Evolutionary conservation across 2,888 invertebrate genomes (phyloP).

Genomic region (Osmoderma eremita): DNA sequence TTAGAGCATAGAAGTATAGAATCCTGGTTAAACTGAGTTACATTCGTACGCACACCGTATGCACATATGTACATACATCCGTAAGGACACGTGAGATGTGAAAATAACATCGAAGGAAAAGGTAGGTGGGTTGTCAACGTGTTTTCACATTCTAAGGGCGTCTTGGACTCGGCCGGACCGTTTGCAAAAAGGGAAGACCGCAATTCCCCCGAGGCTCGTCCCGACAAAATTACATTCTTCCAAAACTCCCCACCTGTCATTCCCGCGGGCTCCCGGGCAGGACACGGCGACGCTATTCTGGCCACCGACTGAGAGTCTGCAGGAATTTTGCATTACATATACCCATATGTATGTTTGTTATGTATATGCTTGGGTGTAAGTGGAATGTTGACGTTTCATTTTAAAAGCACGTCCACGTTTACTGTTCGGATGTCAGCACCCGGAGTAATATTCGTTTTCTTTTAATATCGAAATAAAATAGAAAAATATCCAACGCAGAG

Average conservation of each 20-base stretch:
- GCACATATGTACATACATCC: no score
- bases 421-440: slow-evolving; percentile 5
- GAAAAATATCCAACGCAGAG: neutral
- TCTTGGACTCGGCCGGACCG: slow-evolving; percentile 58
- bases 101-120: slow-evolving; percentile 23
- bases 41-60: no score
- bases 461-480: slow-evolving; percentile 18
- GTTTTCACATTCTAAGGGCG: slow-evolving; percentile 56
- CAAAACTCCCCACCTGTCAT: slow-evolving; percentile 57
- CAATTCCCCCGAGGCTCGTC: slow-evolving; percentile 61
- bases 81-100: slow-evolving; percentile 25
- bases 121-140: slow-evolving; percentile 36
- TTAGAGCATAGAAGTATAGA: no score
- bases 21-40: no score
- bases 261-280: slow-evolving; percentile 46
- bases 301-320: slow-evolving; percentile 37
- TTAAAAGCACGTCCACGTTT: slow-evolving; percentile 27
- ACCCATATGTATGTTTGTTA: slow-evolving; percentile 26
- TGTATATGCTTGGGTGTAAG: slow-evolving; percentile 38
- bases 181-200: slow-evolving; percentile 61
- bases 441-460: slow-evolving; percentile 22
- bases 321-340: slow-evolving; percentile 42
- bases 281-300: slow-evolving; percentile 44
- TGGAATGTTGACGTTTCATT: slow-evolving; percentile 42
- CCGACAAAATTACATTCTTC: slow-evolving; percentile 63